Base-by-base conservation (phyloP, 2,888 invertebrate genomes). In the Sylvicola cinctus region DNA sequence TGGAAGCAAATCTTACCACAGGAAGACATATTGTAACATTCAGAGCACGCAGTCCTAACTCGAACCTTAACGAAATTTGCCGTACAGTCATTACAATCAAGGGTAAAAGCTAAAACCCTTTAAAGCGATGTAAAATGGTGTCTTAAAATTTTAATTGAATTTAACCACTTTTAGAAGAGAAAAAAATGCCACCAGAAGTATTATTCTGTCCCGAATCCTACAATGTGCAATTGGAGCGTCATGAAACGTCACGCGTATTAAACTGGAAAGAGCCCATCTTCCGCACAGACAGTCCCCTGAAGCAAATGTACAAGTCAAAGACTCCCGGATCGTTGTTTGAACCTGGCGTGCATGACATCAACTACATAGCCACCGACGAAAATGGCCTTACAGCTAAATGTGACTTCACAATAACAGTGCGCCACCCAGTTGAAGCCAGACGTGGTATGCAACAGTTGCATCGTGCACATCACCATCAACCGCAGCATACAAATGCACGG, bases 181-280 rank as follows among this genome's bases (percentile, higher is more conserved):
- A 68, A 43, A 54, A 58, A n/a, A 64, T 68, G 46, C 57, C 62
- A 25, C 73, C 73, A 1, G 54, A 51, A 35, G 61, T 70, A 16
- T 52, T 51, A 28, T 63, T 60, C 40, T 76, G 76, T 46, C 74
- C 76, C 1, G 52, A 60, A 29, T 67, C 71, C 5, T 67, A 74
- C 44, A 67, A 69, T 41, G 65, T 69, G 16, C 51, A 58, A 13
- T 48, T 74, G 33, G 52, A 56, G 31, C 55, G 58, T 11, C 63
- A 67, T 29, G 68, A 72, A 48, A 53, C 52, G 1, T 60, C 62
- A 34, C 61, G 66, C 16, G 57, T 62, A 29, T 61, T 74, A 30
- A 59, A 61, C 41, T 76, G 75, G 75, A 62, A 63, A 29, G 74
- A 75, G 43, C 74, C 76, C 2, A 52, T 58, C 29, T 74, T 75